These are phyloP conservation scores for Haliaeetus leucogaster DNA, from an alignment of 2,113 vertebrate genomes.

Conservation along the genomic window DNA sequence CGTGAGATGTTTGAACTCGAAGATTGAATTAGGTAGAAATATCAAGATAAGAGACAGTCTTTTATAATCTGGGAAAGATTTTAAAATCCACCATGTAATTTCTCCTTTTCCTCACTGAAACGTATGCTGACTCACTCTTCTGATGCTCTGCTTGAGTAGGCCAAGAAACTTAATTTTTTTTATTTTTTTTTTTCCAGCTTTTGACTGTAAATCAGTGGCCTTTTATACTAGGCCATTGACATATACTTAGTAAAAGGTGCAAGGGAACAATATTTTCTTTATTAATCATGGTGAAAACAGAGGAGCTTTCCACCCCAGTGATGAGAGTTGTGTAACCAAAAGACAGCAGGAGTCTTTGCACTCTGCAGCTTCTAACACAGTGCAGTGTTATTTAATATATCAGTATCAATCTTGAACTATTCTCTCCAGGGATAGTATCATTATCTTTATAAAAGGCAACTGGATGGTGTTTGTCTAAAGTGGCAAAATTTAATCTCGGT, in stretches of 20 bases:
- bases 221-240: neutral
- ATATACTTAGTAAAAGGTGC: neutral
- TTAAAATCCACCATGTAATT: neutral
- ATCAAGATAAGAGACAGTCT: neutral
- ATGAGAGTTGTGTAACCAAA: constrained; percentile 6
- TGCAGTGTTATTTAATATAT: neutral
- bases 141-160: neutral
- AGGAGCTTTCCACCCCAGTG: neutral
- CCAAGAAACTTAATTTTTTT: neutral
- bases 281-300: constrained; percentile 24
- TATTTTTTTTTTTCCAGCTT: neutral
- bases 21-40: neutral
- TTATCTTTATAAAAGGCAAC: neutral
- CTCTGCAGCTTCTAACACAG: neutral
- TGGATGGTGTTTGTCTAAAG: neutral
- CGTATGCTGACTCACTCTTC: neutral
- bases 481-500: neutral
- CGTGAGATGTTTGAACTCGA: neutral
- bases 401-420: neutral
- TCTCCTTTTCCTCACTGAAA: neutral
- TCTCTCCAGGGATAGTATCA: neutral
- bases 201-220: neutral
- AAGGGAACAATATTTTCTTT: neutral
- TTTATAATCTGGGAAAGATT: neutral
- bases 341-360: neutral